Conservation (phyloP, 2,113 vertebrate species). For the Mesitornis unicolor region DNA sequence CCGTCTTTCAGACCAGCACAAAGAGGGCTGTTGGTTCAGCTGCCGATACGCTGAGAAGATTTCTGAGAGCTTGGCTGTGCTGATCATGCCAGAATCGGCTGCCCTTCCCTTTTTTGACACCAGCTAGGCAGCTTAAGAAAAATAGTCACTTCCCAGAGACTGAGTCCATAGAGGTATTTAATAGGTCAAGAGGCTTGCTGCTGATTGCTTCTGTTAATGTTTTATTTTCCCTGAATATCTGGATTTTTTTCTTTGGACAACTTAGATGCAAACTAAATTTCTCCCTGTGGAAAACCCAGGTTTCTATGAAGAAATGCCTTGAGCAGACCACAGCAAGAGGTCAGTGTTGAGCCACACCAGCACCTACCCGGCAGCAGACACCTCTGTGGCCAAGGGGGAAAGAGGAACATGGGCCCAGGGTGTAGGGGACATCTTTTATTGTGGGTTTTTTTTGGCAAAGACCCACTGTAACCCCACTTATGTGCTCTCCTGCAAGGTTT, state of each 20-base stretch:
- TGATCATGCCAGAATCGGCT: background rate
- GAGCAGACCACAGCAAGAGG: background rate
- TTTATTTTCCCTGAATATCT: background rate
- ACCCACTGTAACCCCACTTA: background rate
- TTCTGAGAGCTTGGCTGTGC: background rate
- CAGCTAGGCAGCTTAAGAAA: background rate
- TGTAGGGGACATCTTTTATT: fast-evolving
- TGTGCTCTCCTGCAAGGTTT: background rate
- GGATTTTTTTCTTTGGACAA: background rate
- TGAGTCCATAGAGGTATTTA: background rate
- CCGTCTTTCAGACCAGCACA: background rate
- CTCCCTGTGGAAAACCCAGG: background rate
- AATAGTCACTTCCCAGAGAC: background rate
- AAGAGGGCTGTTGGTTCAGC: background rate
- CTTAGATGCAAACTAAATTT: background rate
- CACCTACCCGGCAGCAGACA: background rate
- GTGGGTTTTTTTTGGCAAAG: background rate
- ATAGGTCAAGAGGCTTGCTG: background rate
- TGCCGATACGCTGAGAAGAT: background rate
- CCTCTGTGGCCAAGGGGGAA: fast-evolving
- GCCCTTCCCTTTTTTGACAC: background rate
- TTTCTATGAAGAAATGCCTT: background rate
- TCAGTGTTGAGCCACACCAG: background rate
- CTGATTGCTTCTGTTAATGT: background rate
- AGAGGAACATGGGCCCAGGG: background rate